Evolutionary conservation across 1,140 invertebrate species (phyloP).

Genomic region (Gryllus bimaculatus): DNA sequence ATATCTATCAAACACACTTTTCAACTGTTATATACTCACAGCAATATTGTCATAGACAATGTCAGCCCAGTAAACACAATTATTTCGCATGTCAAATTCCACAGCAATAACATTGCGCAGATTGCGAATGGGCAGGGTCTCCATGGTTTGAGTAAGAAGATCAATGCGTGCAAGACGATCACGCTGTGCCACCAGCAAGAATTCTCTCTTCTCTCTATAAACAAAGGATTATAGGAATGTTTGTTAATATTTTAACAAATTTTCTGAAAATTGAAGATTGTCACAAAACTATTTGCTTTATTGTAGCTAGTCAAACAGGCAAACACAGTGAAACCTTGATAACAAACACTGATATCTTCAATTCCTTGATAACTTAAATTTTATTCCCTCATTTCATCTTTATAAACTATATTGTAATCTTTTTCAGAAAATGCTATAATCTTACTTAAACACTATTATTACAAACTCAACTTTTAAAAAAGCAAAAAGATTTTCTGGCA

Average conservation of each 20-base stretch:
- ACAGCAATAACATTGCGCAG: slow-evolving; percentile 76
- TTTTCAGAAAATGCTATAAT: no score
- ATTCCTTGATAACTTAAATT: no score
- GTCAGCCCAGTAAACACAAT: slow-evolving; percentile 85
- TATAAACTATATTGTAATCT: no score
- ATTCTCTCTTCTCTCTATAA: slow-evolving; percentile 52
- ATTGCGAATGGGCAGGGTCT: slow-evolving; percentile 52
- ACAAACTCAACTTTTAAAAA: no score
- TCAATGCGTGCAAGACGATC: slow-evolving; percentile 65
- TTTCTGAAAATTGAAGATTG: background rate
- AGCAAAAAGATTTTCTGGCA: no score
- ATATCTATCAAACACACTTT: no score
- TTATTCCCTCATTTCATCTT: no score
- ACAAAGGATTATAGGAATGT: background rate
- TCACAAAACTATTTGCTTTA: no score
- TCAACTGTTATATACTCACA: slow-evolving; percentile 27
- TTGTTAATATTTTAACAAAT: background rate
- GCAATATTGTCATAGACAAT: slow-evolving; percentile 69
- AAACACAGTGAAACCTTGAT: no score
- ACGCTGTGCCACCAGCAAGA: slow-evolving; percentile 65
- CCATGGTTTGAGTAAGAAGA: slow-evolving; percentile 43
- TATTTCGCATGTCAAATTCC: slow-evolving; percentile 76
- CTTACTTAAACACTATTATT: no score
- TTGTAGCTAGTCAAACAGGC: no score
- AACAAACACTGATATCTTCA: no score